Percentiles rank a stretch among this genome's conserved stretches.
Conservation (phyloP, 1,140 invertebrate species). For the Bicyclus anynana region DNA sequence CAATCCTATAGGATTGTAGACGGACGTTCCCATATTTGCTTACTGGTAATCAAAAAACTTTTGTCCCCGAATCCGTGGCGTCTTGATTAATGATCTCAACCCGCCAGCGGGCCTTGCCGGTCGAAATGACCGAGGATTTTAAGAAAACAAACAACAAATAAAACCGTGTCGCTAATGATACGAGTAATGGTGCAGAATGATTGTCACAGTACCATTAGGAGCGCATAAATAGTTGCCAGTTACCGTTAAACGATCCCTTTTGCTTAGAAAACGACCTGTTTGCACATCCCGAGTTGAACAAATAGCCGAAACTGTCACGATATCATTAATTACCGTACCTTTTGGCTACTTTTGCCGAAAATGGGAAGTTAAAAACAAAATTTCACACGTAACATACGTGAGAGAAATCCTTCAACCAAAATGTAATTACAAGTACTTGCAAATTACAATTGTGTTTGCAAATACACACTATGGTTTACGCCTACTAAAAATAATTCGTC, state of each 20-base stretch:
- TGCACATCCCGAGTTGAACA: constrained; percentile 56
- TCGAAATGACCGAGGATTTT: constrained; percentile 38
- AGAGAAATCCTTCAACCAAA: background rate
- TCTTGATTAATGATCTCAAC: constrained; percentile 65
- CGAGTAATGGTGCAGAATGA: constrained; percentile 64
- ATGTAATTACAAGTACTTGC: background rate
- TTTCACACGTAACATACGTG: constrained; percentile 9
- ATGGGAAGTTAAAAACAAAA: constrained; percentile 12
- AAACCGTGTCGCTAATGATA: constrained; percentile 60
- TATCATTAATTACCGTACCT: constrained; percentile 57
- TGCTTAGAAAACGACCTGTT: constrained; percentile 59
- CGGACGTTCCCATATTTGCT: constrained; percentile 57
- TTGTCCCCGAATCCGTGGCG: constrained; percentile 45
- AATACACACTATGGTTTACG: too few species aligned
- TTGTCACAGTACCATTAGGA: constrained; percentile 58
- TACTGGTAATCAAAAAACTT: constrained; percentile 53
- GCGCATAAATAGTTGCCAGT: constrained; percentile 33
- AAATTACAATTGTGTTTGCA: background rate
- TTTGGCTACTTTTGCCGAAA: constrained; percentile 8
- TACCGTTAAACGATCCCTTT: constrained; percentile 49
- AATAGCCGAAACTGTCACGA: constrained; percentile 49
- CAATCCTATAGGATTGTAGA: constrained; percentile 1
- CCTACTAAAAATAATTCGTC: too few species aligned
- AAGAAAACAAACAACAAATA: constrained; percentile 66
- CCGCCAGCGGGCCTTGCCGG: constrained; percentile 37